Evolutionary conservation across 2,797 vertebrate genomes (phyloP).

Genomic region (Sciurus vulgaris): DNA sequence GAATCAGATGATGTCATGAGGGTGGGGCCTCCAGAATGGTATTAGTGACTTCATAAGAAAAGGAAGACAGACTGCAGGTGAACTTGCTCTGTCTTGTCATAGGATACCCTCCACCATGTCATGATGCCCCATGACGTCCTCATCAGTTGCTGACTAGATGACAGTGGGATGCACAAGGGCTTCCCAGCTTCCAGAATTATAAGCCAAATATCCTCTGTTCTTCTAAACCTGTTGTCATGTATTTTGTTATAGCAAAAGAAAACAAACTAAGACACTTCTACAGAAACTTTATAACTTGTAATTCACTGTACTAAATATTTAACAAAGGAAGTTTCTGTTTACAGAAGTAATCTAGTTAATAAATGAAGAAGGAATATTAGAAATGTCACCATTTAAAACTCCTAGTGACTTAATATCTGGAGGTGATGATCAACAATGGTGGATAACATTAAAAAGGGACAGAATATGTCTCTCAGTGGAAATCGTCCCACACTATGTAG

Average conservation of each 20-base stretch:
- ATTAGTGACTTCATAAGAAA: background rate
- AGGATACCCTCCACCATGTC: background rate
- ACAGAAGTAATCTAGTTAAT: background rate
- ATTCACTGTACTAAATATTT: background rate
- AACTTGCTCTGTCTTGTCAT: too few relatives aligned
- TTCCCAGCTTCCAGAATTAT: background rate
- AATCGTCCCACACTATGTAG: background rate
- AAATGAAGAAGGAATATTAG: background rate
- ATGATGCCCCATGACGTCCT: background rate
- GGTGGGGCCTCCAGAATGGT: background rate
- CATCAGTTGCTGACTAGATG: too few relatives aligned
- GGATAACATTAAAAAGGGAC: background rate
- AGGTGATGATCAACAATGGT: background rate
- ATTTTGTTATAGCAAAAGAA: background rate
- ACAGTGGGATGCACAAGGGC: background rate
- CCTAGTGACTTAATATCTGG: background rate
- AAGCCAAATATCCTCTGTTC: background rate
- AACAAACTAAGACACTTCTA: background rate
- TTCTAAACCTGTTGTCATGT: background rate
- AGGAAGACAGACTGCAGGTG: background rate
- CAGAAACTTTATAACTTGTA: background rate
- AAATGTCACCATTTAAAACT: background rate
- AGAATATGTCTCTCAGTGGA: background rate
- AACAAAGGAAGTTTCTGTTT: constrained; percentile 15
- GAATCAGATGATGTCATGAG: background rate